Evolutionary conservation across 1,140 invertebrate genomes (phyloP), one percentile per base, ranked within the genome.

Genomic region (Musca domestica): DNA sequence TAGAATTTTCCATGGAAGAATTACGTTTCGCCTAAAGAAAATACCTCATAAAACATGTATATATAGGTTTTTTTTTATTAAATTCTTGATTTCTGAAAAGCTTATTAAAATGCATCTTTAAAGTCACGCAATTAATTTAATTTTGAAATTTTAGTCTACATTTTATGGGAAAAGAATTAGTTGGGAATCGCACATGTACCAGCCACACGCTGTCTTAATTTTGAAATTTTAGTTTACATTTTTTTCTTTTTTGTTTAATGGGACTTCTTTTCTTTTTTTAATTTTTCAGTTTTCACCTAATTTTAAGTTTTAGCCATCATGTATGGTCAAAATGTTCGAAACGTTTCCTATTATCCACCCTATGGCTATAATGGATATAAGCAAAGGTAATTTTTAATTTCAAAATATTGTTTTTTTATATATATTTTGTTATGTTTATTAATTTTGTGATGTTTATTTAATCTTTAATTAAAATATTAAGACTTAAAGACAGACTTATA

Each of bases 361-460:
- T 69, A 69, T 34, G 67, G 67, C 48, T 69, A 48, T 51, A 69
- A 69, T 66, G 67, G 67, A 48, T 69, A 69, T 66, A 69, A 52
- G 47, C 67, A 54, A 63, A 68, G 67, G 67, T 68, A 68, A 51
- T 68, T 64, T 64, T 64, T 58, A 20, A 19, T 20, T 63, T 61
- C 20, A 9, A 34, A 34, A n/a, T n/a, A n/a, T n/a, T 67, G 19
- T 7, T 51, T 41, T 63, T 63, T 63, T 48, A 30, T 63, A 27
- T 25, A 41, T 12, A 47, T 10, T 20, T 27, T 1, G 61, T 61
- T 22, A 10, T 61, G 20, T 27, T 49, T 22, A 41, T 23, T 66
- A n/a, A n/a, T n/a, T n/a, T n/a, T n/a, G n/a, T n/a, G n/a, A n/a
- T n/a, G n/a, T n/a, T n/a, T n/a, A n/a, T n/a, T n/a, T 58, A n/a